Evolutionary conservation across 2,888 invertebrate genomes (phyloP), one percentile per base, ranked within the genome.

Genomic region (Laspeyria flexula): DNA sequence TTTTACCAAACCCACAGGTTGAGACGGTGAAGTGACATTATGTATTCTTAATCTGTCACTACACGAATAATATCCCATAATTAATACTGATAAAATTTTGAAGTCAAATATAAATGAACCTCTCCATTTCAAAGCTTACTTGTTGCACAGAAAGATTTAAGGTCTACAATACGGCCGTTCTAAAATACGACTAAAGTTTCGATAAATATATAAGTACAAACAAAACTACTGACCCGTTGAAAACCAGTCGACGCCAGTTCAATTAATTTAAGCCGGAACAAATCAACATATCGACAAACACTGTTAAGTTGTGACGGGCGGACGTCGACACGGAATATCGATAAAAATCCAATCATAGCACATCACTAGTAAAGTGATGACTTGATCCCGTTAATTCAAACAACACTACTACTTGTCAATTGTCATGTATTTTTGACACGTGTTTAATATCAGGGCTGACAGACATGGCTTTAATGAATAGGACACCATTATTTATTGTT

Each of bases 321-420:
- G 11, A 29, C 5, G 29, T 11, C 29, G 29, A 11, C 11, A 29
- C n/a, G 13, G 9, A 27, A 25, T 62, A 65, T 71, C 72, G 66
- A 75, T 62, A 71, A 52, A 29, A 38, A 48, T 40, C 48, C 54
- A 62, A 70, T 65, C 52, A 44, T 23, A 5, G 44, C 43, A 21
- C 80, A 67, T 54, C 77, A 70, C 80, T 78, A 70, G 31, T 21
- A 1, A 38, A 54, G 55, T 33, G 61, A 46, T 51, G 18, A 49
- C n/a, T 38, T 35, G 47, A 54, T 75, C 69, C 79, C 75, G 81
- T 81, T 82, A 79, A 82, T 79, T 75, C 72, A 62, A 72, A 73
- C 73, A 75, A 65, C 68, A 71, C 64, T 74, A 67, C 61, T 73
- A 70, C 69, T 62, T 73, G 71, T 73, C 73, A 73, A 75, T 74